Conservation (phyloP, 2,888 invertebrate species). For the Ornithoptera alexandrae region DNA sequence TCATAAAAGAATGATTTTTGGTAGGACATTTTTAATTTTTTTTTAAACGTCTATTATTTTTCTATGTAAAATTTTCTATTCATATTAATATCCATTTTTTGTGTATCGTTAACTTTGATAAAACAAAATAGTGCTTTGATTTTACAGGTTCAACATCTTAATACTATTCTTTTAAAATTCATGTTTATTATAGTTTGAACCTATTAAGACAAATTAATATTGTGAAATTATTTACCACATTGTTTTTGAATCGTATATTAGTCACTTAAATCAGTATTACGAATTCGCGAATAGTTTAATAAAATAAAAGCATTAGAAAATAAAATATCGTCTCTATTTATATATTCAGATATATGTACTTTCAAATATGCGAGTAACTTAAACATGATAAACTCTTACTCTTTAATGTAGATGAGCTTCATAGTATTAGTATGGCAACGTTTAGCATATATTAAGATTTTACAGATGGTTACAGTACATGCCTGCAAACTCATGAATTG, state of each 20-base stretch:
- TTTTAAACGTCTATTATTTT: too few species aligned
- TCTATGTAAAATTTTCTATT: too few species aligned
- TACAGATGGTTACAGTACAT: neutral
- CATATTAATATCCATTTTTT: too few species aligned
- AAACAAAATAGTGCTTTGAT: neutral
- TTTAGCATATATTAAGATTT: slow-evolving; percentile 5
- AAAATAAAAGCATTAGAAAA: slow-evolving; percentile 4
- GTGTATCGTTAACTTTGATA: neutral
- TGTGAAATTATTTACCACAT: neutral
- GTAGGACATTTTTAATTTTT: too few species aligned
- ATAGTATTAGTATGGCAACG: slow-evolving; percentile 18
- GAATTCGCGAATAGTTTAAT: slow-evolving; percentile 10
- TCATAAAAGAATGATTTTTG: too few species aligned
- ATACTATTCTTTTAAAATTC: neutral
- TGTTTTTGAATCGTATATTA: neutral
- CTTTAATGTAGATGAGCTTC: slow-evolving; percentile 24
- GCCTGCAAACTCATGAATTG: slow-evolving; percentile 11
- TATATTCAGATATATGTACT: slow-evolving; percentile 7
- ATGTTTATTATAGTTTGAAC: neutral
- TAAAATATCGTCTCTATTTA: slow-evolving; percentile 22
- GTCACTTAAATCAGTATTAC: slow-evolving; percentile 22
- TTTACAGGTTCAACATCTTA: neutral
- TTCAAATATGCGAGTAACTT: slow-evolving; percentile 15
- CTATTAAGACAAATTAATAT: neutral
- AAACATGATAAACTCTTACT: slow-evolving; percentile 6